Conservation (phyloP, 2,113 vertebrate species). For the Canis aureus region DNA sequence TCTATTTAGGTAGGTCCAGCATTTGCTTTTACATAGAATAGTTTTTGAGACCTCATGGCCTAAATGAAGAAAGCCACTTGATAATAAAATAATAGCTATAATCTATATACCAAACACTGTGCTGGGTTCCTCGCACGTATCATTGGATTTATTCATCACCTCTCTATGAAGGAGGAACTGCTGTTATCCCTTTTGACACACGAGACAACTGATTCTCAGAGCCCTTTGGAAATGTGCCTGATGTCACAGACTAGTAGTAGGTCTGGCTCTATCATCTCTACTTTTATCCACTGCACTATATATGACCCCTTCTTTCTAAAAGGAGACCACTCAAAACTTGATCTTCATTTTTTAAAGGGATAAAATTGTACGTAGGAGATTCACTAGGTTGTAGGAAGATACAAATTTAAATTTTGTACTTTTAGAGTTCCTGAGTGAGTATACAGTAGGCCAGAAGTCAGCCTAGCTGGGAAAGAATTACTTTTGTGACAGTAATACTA, state of each 20-base stretch:
- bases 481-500: constrained; percentile 55
- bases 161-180: not conserved
- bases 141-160: not conserved
- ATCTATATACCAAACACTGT: not conserved
- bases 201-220: not conserved
- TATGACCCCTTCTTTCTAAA: not conserved
- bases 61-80: not conserved
- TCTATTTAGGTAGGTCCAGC: not conserved
- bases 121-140: not conserved
- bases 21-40: not conserved
- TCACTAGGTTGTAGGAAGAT: constrained; percentile 21
- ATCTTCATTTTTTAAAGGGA: not conserved
- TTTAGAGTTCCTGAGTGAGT: constrained; percentile 9
- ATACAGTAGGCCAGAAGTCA: not conserved
- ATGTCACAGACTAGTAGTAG: not conserved
- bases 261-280: not conserved
- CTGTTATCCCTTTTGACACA: not conserved
- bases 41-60: not conserved
- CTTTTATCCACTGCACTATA: not conserved
- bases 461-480: constrained; percentile 17
- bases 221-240: not conserved
- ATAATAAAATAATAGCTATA: not conserved
- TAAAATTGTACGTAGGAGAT: constrained; percentile 34
- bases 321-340: not conserved
- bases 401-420: not conserved